A percentile compares a stretch with the other conserved stretches of the same genome.
Conservation (phyloP, 2,113 vertebrate genomes). For the Sciurus niger region DNA sequence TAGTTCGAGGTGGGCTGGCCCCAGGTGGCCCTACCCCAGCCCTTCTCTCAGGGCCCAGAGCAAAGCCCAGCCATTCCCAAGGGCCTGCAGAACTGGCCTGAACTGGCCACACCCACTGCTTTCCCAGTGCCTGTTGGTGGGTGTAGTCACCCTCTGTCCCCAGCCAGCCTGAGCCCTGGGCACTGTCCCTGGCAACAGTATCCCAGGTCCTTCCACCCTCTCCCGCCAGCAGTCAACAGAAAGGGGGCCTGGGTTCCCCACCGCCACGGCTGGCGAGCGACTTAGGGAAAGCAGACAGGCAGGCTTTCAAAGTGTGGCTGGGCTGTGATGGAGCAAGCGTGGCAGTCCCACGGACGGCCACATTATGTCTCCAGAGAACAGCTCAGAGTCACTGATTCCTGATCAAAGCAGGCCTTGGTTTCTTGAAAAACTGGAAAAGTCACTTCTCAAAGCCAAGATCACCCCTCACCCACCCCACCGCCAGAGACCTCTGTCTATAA, state of each 20-base stretch:
- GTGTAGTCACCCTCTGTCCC: background rate
- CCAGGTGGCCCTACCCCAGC: background rate
- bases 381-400: constrained; percentile 42
- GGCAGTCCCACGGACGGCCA: background rate
- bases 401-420: constrained; percentile 60
- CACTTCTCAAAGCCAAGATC: constrained; percentile 61
- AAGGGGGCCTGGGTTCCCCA: background rate
- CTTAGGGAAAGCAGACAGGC: background rate
- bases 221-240: background rate
- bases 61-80: background rate
- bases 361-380: background rate
- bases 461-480: background rate
- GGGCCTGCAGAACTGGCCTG: background rate
- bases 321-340: fast-evolving
- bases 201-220: background rate
- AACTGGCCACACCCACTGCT: fast-evolving
- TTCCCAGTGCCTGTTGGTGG: background rate
- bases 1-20: background rate
- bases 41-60: background rate
- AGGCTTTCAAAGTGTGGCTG: background rate
- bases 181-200: no score
- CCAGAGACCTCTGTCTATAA: background rate
- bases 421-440: constrained; percentile 80
- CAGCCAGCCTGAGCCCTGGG: background rate
- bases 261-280: background rate